These are phyloP conservation scores for Pangasius macronema DNA, from an alignment of 2,797 vertebrate genomes.

Conservation along the genomic window DNA sequence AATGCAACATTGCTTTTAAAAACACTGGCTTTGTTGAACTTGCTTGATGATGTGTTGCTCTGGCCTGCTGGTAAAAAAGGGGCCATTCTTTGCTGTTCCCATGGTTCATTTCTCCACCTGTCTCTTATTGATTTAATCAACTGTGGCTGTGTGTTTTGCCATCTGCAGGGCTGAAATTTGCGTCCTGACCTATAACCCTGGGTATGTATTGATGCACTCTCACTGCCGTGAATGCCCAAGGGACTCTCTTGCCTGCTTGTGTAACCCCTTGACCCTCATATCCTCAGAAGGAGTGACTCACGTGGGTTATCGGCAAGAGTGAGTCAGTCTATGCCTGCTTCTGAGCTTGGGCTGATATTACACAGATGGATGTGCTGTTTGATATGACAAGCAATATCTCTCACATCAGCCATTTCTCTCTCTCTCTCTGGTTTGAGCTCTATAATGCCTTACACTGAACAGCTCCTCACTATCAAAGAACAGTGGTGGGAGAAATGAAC, in stretches of 20 bases:
- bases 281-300: conserved; percentile 33
- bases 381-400: conserved; percentile 13
- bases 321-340: conserved; percentile 20
- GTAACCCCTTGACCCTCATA: conserved; percentile 42
- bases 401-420: not conserved
- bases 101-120: conserved; percentile 6
- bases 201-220: conserved; percentile 32
- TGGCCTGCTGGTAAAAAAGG: not conserved
- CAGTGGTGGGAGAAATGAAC: conserved; percentile 17
- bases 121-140: conserved; percentile 41
- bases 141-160: conserved; percentile 39
- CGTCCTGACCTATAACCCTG: conserved; percentile 38
- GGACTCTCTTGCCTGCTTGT: conserved; percentile 40
- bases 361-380: conserved; percentile 29
- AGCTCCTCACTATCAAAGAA: conserved; percentile 17
- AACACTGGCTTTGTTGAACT: not conserved
- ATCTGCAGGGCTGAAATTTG: conserved; percentile 45
- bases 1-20: not conserved
- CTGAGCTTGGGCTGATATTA: conserved; percentile 23
- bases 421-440: not conserved
- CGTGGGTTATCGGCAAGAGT: conserved; percentile 27
- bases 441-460: conserved; percentile 5
- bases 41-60: not conserved
- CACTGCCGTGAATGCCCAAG: conserved; percentile 19
- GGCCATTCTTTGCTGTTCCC: not conserved